A percentile compares a stretch with the other conserved stretches of the same genome.
phyloP scores from a whole-genome alignment of 2,888 invertebrate species.

The Diaperis boleti region DNA sequence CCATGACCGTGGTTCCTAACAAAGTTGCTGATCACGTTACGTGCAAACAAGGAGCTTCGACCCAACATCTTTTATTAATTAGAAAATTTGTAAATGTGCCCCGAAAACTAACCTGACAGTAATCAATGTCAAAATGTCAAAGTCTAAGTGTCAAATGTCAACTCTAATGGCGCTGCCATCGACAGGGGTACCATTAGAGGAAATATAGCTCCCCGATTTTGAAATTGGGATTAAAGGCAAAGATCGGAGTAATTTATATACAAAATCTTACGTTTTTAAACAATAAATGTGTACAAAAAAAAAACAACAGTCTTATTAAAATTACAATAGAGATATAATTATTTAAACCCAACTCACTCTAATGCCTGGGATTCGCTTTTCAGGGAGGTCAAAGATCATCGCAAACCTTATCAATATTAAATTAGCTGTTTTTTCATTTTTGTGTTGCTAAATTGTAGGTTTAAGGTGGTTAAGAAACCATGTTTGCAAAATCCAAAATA shows the following conservation, averaged over 20 bases:
- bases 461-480: not conserved
- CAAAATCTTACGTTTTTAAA: too few species aligned
- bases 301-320: too few species aligned
- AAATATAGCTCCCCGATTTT: too few species aligned
- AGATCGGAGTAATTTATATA: too few species aligned
- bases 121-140: not conserved
- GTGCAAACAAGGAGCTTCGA: conserved; percentile 58
- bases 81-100: conserved; percentile 23
- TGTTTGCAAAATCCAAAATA: conserved; percentile 32
- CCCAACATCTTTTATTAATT: conserved; percentile 54
- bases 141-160: too few species aligned
- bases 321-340: too few species aligned
- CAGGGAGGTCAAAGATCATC: conserved; percentile 32
- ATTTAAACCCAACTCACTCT: too few species aligned
- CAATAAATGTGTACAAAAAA: too few species aligned
- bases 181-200: not conserved
- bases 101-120: not conserved
- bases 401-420: conserved; percentile 21
- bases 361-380: conserved; percentile 10
- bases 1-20: conserved; percentile 65
- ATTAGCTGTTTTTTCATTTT: conserved; percentile 2
- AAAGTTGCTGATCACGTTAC: conserved; percentile 57
- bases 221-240: too few species aligned
- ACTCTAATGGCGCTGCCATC: conserved; percentile 17
- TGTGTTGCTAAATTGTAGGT: not conserved